Percentiles rank a stretch among this genome's conserved stretches.
Evolutionary conservation across 2,113 vertebrate species (phyloP).

Genomic region (Pomatostomus ruficeps): DNA sequence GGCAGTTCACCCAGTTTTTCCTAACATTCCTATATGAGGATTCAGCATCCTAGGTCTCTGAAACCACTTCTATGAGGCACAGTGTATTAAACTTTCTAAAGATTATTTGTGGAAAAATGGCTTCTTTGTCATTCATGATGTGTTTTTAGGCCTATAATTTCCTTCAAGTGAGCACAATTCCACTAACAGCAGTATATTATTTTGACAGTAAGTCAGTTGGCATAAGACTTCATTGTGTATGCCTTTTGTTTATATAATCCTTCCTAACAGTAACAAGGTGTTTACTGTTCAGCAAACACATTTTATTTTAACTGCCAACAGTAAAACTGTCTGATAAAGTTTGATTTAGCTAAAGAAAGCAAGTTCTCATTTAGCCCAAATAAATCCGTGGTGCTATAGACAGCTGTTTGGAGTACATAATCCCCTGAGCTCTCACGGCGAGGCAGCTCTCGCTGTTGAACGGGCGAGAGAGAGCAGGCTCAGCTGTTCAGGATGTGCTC

Average conservation of each 20-base stretch:
- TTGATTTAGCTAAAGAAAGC: slow-evolving; percentile 81
- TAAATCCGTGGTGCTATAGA: slow-evolving; percentile 71
- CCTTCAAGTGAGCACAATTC: slow-evolving; percentile 49
- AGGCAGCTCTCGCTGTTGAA: slow-evolving; percentile 26
- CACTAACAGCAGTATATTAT: slow-evolving; percentile 40
- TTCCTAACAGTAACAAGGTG: slow-evolving; percentile 80
- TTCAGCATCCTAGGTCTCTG: neutral
- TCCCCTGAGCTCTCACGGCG: slow-evolving; percentile 44
- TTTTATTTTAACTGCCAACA: slow-evolving; percentile 78
- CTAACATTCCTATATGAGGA: neutral
- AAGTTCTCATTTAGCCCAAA: slow-evolving; percentile 71
- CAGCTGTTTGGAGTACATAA: slow-evolving; percentile 68
- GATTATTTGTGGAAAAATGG: slow-evolving; percentile 47
- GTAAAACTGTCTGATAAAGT: slow-evolving; percentile 86
- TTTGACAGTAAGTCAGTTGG: slow-evolving; percentile 64
- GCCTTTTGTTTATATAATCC: slow-evolving; percentile 79
- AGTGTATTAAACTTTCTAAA: slow-evolving; percentile 30
- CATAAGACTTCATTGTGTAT: slow-evolving; percentile 56
- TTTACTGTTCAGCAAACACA: slow-evolving; percentile 83
- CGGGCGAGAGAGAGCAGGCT: slow-evolving; percentile 43
- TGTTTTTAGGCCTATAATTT: slow-evolving; percentile 59
- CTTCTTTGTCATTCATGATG: slow-evolving; percentile 53
- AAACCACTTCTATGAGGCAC: neutral
- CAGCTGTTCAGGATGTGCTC: slow-evolving; percentile 69
- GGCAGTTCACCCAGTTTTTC: neutral